Evolutionary conservation across 2,113 vertebrate species (phyloP), one percentile per base, ranked within the genome.

Genomic region (Coturnix japonica): DNA sequence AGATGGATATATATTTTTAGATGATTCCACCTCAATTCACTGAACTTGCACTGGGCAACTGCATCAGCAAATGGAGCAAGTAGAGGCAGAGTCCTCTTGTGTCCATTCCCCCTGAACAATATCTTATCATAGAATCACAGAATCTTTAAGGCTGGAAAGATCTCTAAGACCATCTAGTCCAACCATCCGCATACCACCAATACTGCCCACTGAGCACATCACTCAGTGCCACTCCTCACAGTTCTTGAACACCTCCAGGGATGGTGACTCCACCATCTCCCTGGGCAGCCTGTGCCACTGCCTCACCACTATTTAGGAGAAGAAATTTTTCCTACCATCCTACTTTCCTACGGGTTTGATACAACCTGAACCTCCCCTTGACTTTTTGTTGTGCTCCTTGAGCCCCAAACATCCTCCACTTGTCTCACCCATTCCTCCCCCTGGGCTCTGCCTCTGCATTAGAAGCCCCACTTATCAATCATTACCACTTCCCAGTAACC

Each of bases 401-500:
- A 79, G 23, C 25, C 73, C 21, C 23, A 4, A 4, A 23, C 26
- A 9, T 21, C 35, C 35, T 39, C 23, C 35, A 39, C 23, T 61
- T 23, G 26, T 26, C 16, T 61, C 11, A 37, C 16, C 15, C 22
- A 25, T 61, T 61, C 16, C 23, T 46, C 6, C 11, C 25, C 0
- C 0, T 5, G 2, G 30, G 11, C 6, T 6, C n/a, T 81, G 46
- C 37, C 31, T 56, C 53, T 7, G 20, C 20, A 23, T 5, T 6
- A 39, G 44, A 79, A 19, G 51, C 3, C 8, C 53, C 7, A 2
- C 33, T 59, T 26, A 7, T 39, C 11, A 16, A 37, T 25, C 26
- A 61, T 61, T 61, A 61, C 11, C 22, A 33, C 35, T 37, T 22
- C 12, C 19, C 41, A 26, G n/a, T 46, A 47, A 47, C 22, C 22